Conservation (phyloP, 2,888 invertebrate species). For the Philaethria dido region DNA sequence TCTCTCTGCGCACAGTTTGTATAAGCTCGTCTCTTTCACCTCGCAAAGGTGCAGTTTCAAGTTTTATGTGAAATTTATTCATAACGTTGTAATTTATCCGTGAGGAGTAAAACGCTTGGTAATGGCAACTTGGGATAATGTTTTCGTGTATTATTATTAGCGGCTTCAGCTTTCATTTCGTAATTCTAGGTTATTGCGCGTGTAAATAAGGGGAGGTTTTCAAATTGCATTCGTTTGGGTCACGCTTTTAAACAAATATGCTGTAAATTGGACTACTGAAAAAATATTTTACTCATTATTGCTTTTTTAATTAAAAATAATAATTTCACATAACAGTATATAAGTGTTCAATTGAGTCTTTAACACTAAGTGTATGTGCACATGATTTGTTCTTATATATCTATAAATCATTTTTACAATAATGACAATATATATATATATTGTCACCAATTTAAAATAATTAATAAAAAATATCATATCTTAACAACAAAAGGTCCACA, state of each 20-base stretch:
- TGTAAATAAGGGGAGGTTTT: slow-evolving; percentile 60
- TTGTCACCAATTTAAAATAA: neutral
- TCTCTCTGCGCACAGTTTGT: slow-evolving; percentile 47
- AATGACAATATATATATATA: too few relatives aligned
- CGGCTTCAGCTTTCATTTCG: slow-evolving; percentile 72
- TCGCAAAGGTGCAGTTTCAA: slow-evolving; percentile 80
- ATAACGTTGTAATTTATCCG: slow-evolving; percentile 84
- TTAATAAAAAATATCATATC: neutral
- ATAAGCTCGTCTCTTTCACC: slow-evolving; percentile 63
- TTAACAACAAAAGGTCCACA: neutral
- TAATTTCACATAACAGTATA: neutral
- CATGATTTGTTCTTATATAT: too few relatives aligned
- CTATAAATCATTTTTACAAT: too few relatives aligned
- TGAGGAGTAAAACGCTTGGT: slow-evolving; percentile 75
- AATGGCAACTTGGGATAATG: slow-evolving; percentile 71
- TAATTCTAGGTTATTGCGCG: slow-evolving; percentile 68
- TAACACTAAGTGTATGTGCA: too few relatives aligned
- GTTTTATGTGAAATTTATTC: slow-evolving; percentile 85
- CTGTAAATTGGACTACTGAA: neutral
- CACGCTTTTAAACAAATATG: slow-evolving; percentile 25
- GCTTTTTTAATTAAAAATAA: neutral
- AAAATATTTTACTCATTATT: slow-evolving; percentile 4
- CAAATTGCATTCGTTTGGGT: slow-evolving; percentile 42
- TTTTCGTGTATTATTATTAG: slow-evolving; percentile 74
- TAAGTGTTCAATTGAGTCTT: too few relatives aligned